Base-by-base conservation (phyloP, 92 coral and sea anemone genomes). In the Pocillopora grandis region DNA sequence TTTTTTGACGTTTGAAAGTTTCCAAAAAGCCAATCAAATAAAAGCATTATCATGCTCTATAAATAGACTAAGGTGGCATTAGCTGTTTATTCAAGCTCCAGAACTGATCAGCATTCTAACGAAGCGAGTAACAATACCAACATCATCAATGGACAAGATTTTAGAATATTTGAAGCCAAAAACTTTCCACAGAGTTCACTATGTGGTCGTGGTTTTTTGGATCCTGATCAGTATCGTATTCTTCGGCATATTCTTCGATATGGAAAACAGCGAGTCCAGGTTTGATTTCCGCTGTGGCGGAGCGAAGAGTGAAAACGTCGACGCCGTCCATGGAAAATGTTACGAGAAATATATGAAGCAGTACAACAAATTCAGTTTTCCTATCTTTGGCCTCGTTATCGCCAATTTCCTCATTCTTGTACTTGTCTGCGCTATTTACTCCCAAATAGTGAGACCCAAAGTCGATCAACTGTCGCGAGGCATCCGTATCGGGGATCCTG, bases 231-330 rank as follows among this genome's bases (percentile, higher is more conserved):
- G 23, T 23, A 0, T 23, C 0, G 0, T 23, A 0, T 23, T 23
- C 23, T 23, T 23, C 23, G 23, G 0, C 23, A 23, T 23, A 23
- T 23, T 23, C 23, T 0, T 23, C 18, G 81, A 17, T 1, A 77
- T 77, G 70, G 81, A 77, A 15, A 63, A 18, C 69, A 77, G 42
- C 35, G 81, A 77, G n/a, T 2, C 66, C 21, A 76, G 79, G 48
- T 75, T 16, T 3, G 64, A 27, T n/a, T 63, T 62, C 33, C n/a
- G 68, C 70, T 77, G 80, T 19, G 1, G 49, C 49, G 81, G 18
- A 10, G 49, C 36, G 37, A 71, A 42, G 18, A 11, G 1, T 14
- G 59, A 57, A 18, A 57, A 31, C 20, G 13, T 35, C 12, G 77
- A 71, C 18, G 13, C 20, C n/a, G 72, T 72, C 10, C 66, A 16